Evolutionary conservation across 2,888 invertebrate species (phyloP).

Genomic region (Tipula unca): DNA sequence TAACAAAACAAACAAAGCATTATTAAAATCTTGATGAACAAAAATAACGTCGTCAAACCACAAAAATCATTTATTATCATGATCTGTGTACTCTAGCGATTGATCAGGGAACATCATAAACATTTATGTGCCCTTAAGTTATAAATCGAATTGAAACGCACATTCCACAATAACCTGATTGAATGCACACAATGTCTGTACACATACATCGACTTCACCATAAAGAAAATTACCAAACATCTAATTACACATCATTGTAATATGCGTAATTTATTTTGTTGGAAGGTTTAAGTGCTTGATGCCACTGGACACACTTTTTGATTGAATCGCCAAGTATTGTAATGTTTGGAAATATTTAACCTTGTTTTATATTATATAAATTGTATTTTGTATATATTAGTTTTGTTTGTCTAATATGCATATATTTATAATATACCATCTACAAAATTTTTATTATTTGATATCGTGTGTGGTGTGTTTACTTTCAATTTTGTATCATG

Average conservation of each 20-base stretch:
- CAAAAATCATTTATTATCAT: background rate
- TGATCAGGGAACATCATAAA: background rate
- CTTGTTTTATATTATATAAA: constrained; percentile 14
- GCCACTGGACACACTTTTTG: background rate
- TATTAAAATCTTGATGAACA: background rate
- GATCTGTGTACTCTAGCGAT: background rate
- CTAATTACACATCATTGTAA: background rate
- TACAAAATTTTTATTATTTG: background rate
- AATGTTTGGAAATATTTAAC: background rate
- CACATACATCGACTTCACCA: background rate
- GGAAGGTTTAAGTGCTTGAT: background rate
- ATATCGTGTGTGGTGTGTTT: background rate
- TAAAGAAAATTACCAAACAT: background rate
- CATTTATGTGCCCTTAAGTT: background rate
- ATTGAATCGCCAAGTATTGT: background rate
- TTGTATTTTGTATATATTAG: background rate
- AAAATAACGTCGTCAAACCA: background rate
- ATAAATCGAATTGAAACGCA: background rate
- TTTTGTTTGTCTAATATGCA: constrained; percentile 14
- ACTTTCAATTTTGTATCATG: background rate
- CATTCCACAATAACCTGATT: background rate
- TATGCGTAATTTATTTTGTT: background rate
- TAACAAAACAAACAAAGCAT: background rate
- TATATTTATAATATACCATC: background rate
- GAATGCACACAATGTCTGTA: background rate